A percentile compares a stretch with the other conserved stretches of the same genome.
These are phyloP conservation scores for Carposina sasakii DNA, from an alignment of 1,140 invertebrate genomes.

Conservation along the genomic window DNA sequence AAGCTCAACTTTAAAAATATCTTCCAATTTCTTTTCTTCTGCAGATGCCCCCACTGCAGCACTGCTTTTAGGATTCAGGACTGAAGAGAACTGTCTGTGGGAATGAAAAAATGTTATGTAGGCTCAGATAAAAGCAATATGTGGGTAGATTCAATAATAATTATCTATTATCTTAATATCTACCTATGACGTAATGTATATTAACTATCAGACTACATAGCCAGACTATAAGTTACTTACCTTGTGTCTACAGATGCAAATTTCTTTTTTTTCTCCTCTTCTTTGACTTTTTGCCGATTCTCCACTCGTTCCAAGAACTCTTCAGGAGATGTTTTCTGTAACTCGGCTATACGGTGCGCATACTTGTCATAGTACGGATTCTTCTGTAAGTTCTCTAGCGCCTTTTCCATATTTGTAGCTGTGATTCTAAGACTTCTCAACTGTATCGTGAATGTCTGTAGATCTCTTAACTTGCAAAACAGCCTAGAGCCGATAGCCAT, in stretches of 20 bases:
- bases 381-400: conserved; percentile 76
- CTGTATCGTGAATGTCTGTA: too few species aligned
- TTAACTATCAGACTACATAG: too few species aligned
- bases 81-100: conserved; percentile 69
- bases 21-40: conserved; percentile 75
- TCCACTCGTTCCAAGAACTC: conserved; percentile 82
- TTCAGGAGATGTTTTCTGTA: conserved; percentile 83
- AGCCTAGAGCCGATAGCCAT: conserved; percentile 6
- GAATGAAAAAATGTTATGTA: background rate
- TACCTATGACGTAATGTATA: too few species aligned
- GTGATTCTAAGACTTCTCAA: conserved; percentile 72
- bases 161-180: too few species aligned
- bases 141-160: too few species aligned
- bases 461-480: too few species aligned
- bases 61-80: conserved; percentile 72
- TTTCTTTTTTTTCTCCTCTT: conserved; percentile 44
- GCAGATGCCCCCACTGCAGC: conserved; percentile 37
- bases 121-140: too few species aligned
- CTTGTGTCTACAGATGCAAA: conserved; percentile 52
- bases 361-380: conserved; percentile 91
- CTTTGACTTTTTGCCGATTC: conserved; percentile 71
- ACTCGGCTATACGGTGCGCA: conserved; percentile 81
- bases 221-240: too few species aligned
- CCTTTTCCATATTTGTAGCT: conserved; percentile 70
- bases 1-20: conserved; percentile 87